These are phyloP conservation scores for Anoura caudifer DNA, from an alignment of 2,113 vertebrate genomes.

Conservation along the genomic window DNA sequence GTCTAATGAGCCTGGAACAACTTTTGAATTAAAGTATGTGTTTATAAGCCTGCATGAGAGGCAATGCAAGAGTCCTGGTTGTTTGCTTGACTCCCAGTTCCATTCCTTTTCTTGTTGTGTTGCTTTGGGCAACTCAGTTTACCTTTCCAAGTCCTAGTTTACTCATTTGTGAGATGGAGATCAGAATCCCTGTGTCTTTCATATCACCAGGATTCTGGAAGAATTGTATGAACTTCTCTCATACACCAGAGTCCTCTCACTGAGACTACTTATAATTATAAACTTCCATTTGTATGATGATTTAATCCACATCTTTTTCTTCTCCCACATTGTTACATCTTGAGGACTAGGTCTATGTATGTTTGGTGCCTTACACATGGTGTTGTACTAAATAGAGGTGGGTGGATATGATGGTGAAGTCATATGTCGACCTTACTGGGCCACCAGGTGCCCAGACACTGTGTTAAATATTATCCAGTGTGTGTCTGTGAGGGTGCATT, in stretches of 20 bases:
- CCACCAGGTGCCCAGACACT: not conserved
- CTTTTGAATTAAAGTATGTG: not conserved
- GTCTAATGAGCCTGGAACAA: not conserved
- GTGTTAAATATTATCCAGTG: not conserved
- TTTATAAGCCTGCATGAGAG: not conserved
- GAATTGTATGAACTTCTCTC: conserved; percentile 29
- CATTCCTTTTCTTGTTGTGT: not conserved
- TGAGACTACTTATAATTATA: not conserved
- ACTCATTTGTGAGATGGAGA: conserved; percentile 10
- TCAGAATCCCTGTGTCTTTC: conserved; percentile 8
- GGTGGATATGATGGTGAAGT: not conserved
- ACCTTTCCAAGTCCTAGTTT: not conserved
- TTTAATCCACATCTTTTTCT: not conserved
- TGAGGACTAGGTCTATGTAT: not conserved
- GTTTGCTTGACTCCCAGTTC: not conserved
- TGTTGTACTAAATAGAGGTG: too few species aligned
- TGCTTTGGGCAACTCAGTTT: not conserved
- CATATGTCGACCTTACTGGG: not conserved
- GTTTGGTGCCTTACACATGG: not conserved
- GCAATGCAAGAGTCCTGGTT: rapidly evolving
- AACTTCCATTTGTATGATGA: not conserved
- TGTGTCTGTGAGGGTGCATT: not conserved
- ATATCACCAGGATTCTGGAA: conserved; percentile 31
- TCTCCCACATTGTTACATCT: not conserved
- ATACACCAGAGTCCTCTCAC: not conserved